Evolutionary conservation across 2,797 vertebrate genomes (phyloP).

Genomic region (Sebastes nivosus): DNA sequence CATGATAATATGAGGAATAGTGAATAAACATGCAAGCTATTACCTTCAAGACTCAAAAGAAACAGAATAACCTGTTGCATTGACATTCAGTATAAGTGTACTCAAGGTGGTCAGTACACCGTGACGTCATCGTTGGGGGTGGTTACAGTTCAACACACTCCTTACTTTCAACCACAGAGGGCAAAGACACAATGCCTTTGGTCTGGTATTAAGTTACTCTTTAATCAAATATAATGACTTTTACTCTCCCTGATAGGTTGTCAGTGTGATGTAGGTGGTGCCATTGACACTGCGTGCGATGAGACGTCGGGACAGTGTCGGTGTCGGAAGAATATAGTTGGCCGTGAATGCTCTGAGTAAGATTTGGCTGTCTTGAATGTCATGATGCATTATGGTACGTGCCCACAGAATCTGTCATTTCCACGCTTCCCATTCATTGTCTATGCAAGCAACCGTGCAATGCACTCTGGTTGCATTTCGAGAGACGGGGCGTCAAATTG

Average conservation of each 20-base stretch:
- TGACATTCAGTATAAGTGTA: background rate
- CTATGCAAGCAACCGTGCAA: background rate
- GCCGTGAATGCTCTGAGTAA: slow-evolving; percentile 87
- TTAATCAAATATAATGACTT: background rate
- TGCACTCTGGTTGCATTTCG: background rate
- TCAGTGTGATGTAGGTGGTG: slow-evolving; percentile 89
- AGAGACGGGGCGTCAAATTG: too few relatives aligned
- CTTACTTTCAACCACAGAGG: background rate
- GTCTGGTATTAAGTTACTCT: background rate
- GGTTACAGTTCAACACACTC: background rate
- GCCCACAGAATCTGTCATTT: background rate
- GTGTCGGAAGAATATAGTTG: slow-evolving; percentile 86
- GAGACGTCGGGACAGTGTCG: slow-evolving; percentile 81
- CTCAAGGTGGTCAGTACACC: background rate
- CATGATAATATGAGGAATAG: background rate
- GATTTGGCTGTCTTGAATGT: slow-evolving; percentile 41
- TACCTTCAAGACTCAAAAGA: background rate
- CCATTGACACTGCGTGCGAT: slow-evolving; percentile 77
- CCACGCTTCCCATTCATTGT: background rate
- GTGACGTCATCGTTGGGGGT: background rate
- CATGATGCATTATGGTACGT: background rate
- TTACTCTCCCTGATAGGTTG: slow-evolving; percentile 82
- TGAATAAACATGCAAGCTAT: background rate
- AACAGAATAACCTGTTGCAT: background rate
- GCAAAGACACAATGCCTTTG: background rate